Base-by-base conservation (phyloP, 2,797 vertebrate genomes). In the Alca torda region DNA sequence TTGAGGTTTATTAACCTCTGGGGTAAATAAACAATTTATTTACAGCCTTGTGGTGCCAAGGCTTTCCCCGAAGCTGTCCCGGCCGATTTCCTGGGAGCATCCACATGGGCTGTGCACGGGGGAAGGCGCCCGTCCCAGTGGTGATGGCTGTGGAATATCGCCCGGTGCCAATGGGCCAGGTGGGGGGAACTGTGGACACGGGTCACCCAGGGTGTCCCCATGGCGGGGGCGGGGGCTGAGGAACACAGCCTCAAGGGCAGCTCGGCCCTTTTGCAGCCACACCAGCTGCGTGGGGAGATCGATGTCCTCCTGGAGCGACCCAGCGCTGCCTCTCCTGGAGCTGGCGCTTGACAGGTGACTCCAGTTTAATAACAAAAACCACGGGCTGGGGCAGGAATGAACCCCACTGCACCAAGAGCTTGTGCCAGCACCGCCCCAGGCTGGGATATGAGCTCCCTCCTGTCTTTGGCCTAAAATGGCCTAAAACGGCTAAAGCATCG, bases 121-220 rank as follows among this genome's bases (percentile, higher is more conserved):
- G 31, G 15, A 48, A 41, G 37, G 41, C 3, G 1, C 15, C 80
- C 4, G 0, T 33, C 63, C 67, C 41, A 20, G 21, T 0, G 3
- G 8, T 9, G 24, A 16, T 33, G 76, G 50, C 33, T 43, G 43
- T 43, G 43, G 46, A 78, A 8, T 4, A 16, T 45, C 24, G 31
- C 46, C 50, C 33, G 14, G 30, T 13, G 61, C 73, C 8, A 10
- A 8, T 6, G 46, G 57, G 61, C 12, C 61, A 51, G 43, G 20
- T 0, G 3, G 70, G 56, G 46, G 23, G 21, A 81, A 13, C 12
- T 41, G 70, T 25, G 78, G 57, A 64, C 82, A 16, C 0, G 3
- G 50, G 31, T 84, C 64, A 84, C 77, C 37, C 10, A 3, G 21
- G 18, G 21, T 6, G 50, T 69, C 77, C 84, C 72, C 77, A 6